These are phyloP conservation scores for Bombus pyrosoma DNA, from an alignment of 1,140 invertebrate species.

Conservation along the genomic window DNA sequence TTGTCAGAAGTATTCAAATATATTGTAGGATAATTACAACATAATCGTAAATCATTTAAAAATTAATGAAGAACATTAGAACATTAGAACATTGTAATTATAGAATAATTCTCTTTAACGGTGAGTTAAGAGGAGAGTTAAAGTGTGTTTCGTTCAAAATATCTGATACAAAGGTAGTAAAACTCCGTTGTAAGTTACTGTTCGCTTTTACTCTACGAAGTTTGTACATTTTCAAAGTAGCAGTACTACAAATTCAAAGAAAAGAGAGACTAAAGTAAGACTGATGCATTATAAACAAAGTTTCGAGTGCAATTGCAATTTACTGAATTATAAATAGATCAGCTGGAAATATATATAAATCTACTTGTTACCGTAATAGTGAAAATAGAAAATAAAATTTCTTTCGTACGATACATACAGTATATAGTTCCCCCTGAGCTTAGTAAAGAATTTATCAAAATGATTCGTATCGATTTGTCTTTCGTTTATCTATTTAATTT, in stretches of 20 bases:
- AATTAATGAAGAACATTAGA: background rate
- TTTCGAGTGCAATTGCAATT: background rate
- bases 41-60: background rate
- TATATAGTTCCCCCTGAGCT: background rate
- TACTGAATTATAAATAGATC: background rate
- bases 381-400: background rate
- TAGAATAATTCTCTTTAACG: background rate
- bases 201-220: background rate
- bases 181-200: background rate
- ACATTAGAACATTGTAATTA: background rate
- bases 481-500: background rate
- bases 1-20: background rate
- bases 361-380: background rate
- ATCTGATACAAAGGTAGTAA: background rate
- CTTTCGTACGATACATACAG: background rate
- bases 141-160: background rate
- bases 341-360: background rate
- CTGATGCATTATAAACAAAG: conserved; percentile 3
- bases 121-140: background rate
- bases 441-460: background rate
- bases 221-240: background rate
- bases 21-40: background rate
- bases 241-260: background rate
- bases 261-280: background rate
- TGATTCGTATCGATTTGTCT: background rate